Conservation (phyloP, 2,888 invertebrate genomes). For the Onthophagus sagittarius region DNA sequence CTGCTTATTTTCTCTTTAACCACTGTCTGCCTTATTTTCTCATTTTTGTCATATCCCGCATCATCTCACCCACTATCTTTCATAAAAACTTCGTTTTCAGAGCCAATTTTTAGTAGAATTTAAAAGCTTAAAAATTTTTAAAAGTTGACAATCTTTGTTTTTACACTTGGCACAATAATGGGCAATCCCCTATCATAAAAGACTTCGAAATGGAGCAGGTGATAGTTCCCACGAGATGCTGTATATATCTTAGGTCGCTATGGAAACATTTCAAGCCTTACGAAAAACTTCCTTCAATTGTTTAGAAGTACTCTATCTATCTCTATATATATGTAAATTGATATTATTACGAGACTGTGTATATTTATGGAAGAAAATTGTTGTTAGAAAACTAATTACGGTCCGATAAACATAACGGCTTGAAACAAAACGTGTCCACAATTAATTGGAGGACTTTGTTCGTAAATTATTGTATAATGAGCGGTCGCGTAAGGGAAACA, state of each 20-base stretch:
- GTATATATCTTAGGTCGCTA: conserved; percentile 30
- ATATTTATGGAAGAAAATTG: not conserved
- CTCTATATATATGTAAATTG: too few relatives aligned
- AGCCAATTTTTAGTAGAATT: too few relatives aligned
- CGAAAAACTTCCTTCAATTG: conserved; percentile 13
- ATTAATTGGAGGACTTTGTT: conserved; percentile 3
- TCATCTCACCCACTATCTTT: too few relatives aligned
- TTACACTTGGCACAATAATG: not conserved
- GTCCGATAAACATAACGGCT: not conserved
- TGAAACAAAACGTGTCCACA: not conserved
- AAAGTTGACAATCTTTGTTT: too few relatives aligned
- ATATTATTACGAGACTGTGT: too few relatives aligned
- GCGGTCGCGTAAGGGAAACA: conserved; percentile 19
- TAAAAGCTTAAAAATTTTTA: too few relatives aligned
- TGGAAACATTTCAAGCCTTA: conserved; percentile 30
- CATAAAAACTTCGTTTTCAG: too few relatives aligned
- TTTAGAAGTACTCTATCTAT: not conserved
- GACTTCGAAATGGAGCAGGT: conserved; percentile 22
- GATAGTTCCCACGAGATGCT: conserved; percentile 31
- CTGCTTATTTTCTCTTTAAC: too few relatives aligned
- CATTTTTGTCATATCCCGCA: too few relatives aligned
- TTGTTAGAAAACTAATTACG: not conserved
- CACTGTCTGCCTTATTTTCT: too few relatives aligned
- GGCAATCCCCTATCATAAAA: conserved; percentile 2
- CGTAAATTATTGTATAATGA: conserved; percentile 18